phyloP scores from a whole-genome alignment of 2,888 invertebrate genomes.

The Rosalia funebris region DNA sequence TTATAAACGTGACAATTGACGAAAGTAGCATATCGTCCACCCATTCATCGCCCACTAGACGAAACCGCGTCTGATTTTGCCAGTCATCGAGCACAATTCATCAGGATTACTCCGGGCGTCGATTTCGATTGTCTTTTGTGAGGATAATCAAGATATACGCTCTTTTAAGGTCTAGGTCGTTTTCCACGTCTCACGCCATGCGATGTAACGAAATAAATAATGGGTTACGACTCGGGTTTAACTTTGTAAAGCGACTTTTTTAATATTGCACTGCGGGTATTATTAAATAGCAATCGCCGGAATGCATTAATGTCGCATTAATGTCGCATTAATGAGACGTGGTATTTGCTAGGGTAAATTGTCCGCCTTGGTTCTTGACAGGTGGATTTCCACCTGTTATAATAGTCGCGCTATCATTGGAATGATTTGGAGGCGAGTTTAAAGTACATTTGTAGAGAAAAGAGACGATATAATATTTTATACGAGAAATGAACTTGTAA shows the following conservation, averaged over 20 bases:
- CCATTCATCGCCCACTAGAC: no score
- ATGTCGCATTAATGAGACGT: neutral
- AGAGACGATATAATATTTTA: no score
- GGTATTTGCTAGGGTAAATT: no score
- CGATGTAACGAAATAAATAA: neutral
- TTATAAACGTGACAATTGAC: no score
- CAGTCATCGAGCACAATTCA: slow-evolving; percentile 14
- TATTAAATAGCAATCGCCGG: slow-evolving; percentile 10
- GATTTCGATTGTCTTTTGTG: no score
- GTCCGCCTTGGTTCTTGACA: no score
- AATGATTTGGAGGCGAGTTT: no score
- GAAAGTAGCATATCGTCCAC: no score
- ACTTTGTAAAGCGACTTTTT: neutral
- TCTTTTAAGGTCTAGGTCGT: slow-evolving; percentile 17
- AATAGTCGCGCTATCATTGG: no score
- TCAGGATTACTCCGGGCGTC: slow-evolving; percentile 3
- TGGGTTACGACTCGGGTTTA: neutral
- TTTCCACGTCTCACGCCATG: slow-evolving; percentile 11
- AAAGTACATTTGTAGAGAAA: no score
- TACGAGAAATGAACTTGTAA: no score
- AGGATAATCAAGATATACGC: slow-evolving; percentile 12
- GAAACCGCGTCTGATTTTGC: neutral
- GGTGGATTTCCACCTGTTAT: no score
- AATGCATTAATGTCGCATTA: slow-evolving; percentile 12
- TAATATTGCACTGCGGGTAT: slow-evolving; percentile 3